Conservation (phyloP, 1,140 invertebrate genomes). For the Drosophila dunni region DNA sequence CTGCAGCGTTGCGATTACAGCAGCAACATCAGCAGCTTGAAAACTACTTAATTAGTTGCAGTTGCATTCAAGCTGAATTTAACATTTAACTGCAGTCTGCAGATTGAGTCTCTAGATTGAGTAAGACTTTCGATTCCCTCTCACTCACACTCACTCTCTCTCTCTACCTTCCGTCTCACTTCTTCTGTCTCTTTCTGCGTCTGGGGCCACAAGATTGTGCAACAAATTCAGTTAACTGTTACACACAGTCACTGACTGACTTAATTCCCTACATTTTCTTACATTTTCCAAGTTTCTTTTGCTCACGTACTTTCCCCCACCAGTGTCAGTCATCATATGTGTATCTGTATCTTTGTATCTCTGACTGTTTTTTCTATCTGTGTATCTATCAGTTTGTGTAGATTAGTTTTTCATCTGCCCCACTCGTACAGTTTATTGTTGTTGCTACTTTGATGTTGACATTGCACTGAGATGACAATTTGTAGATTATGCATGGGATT, state of each 20-base stretch:
- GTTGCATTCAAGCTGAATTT: constrained; percentile 69
- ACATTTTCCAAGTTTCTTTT: constrained; percentile 55
- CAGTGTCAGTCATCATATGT: not conserved
- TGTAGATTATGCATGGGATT: constrained; percentile 6
- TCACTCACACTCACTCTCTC: constrained; percentile 20
- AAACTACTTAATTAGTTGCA: constrained; percentile 82
- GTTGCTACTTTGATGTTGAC: constrained; percentile 29
- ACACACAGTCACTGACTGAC: constrained; percentile 75
- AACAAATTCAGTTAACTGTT: constrained; percentile 79
- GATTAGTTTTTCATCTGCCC: constrained; percentile 38
- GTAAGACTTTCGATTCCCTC: constrained; percentile 67
- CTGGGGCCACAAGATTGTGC: constrained; percentile 47
- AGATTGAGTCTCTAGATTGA: constrained; percentile 58
- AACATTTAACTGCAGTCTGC: constrained; percentile 55
- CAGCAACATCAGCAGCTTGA: constrained; percentile 56
- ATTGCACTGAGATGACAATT: constrained; percentile 21
- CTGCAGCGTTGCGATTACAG: constrained; percentile 60
- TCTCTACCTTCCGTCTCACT: constrained; percentile 8
- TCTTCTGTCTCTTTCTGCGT: constrained; percentile 12
- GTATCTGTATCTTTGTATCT: constrained; percentile 21
- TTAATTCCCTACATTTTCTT: constrained; percentile 81
- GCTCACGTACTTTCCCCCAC: not conserved
- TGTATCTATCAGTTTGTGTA: constrained; percentile 26
- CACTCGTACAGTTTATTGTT: constrained; percentile 21
- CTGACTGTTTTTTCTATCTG: constrained; percentile 1